Percentiles rank a stretch among this genome's conserved stretches.
Evolutionary conservation across 2,113 vertebrate species (phyloP).

Genomic region (Pagrus major): DNA sequence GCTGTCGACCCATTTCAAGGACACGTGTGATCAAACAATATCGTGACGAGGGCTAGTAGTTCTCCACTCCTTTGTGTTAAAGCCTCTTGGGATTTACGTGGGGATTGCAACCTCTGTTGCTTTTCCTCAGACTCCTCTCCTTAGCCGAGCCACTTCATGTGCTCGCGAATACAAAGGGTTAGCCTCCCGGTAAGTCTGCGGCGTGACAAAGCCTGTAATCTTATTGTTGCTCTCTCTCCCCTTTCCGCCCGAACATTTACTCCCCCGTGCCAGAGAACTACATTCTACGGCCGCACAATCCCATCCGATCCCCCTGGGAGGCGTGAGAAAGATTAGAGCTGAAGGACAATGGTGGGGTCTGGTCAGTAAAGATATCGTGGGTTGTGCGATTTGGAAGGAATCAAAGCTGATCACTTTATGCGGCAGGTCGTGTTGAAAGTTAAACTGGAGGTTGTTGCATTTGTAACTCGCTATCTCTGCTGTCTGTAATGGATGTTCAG

Average conservation of each 20-base stretch:
- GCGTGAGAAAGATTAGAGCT: conserved; percentile 31
- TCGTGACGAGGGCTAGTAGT: neutral
- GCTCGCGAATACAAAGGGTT: conserved; percentile 47
- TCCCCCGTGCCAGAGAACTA: conserved; percentile 59
- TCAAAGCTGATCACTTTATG: conserved; percentile 25
- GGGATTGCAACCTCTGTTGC: conserved; percentile 36
- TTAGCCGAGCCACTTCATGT: conserved; percentile 28
- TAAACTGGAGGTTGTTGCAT: conserved; percentile 8
- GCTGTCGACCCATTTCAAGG: conserved; percentile 47
- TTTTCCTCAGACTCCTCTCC: conserved; percentile 34
- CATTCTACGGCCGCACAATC: conserved; percentile 64
- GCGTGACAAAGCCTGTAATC: conserved; percentile 68
- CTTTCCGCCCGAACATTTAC: conserved; percentile 41
- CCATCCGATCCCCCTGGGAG: conserved; percentile 40
- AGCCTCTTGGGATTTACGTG: conserved; percentile 35
- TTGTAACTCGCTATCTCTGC: conserved; percentile 31
- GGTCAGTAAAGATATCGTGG: conserved; percentile 23
- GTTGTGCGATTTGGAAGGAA: conserved; percentile 13
- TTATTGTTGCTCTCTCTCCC: conserved; percentile 42
- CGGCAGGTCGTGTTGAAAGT: conserved; percentile 36
- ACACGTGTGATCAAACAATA: conserved; percentile 46
- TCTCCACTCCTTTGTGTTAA: conserved; percentile 43
- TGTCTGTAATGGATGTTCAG: conserved; percentile 48
- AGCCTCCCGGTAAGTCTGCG: conserved; percentile 49
- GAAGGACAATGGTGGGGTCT: conserved; percentile 36